phyloP scores from a whole-genome alignment of 2,888 invertebrate species.

The Napeogenes inachia region DNA sequence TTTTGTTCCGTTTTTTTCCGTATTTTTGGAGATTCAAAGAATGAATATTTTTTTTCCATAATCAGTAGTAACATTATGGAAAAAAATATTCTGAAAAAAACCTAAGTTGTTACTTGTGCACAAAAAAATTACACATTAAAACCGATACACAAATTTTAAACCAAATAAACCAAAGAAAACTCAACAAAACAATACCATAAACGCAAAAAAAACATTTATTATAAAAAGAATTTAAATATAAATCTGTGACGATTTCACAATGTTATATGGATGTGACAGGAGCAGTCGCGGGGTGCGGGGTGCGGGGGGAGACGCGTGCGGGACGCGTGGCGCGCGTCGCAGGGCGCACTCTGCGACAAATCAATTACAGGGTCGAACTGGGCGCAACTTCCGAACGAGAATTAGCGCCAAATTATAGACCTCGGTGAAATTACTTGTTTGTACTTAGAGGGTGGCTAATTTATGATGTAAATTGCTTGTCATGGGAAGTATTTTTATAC shows the following conservation, averaged over 20 bases:
- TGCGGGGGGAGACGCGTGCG: slow-evolving; percentile 40
- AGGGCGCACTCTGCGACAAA: slow-evolving; percentile 61
- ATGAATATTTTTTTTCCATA: too few relatives aligned
- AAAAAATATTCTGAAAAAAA: too few relatives aligned
- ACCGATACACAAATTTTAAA: too few relatives aligned
- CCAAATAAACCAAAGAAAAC: too few relatives aligned
- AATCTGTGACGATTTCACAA: neutral
- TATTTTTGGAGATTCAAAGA: too few relatives aligned
- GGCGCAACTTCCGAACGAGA: slow-evolving; percentile 60
- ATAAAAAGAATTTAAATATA: too few relatives aligned
- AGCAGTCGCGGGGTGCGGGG: slow-evolving; percentile 3
- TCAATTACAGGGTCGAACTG: slow-evolving; percentile 66
- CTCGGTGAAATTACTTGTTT: slow-evolving; percentile 63
- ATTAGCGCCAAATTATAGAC: slow-evolving; percentile 71
- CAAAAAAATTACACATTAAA: too few relatives aligned
- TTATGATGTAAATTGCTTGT: slow-evolving; percentile 40
- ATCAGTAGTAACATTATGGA: too few relatives aligned
- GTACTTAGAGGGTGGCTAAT: slow-evolving; percentile 56
- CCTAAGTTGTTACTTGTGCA: too few relatives aligned
- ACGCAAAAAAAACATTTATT: too few relatives aligned
- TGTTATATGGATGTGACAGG: neutral
- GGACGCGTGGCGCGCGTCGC: slow-evolving; percentile 45
- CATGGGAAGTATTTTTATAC: slow-evolving; percentile 11
- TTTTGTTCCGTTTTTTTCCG: too few relatives aligned
- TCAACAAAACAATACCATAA: too few relatives aligned